phyloP scores from a whole-genome alignment of 1,140 invertebrate genomes.

The Sarcophaga bullata region DNA sequence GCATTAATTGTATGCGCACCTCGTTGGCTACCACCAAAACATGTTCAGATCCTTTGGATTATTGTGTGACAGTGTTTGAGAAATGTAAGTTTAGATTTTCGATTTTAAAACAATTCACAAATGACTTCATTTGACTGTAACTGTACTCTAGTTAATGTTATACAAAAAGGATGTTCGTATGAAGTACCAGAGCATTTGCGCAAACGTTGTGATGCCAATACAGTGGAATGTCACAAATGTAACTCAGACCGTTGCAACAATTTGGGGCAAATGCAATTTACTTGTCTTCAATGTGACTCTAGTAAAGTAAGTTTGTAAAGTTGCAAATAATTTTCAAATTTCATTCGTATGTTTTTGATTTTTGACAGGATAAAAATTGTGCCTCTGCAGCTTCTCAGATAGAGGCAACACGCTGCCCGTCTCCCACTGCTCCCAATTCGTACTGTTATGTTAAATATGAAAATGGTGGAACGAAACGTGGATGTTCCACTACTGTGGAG shows the following conservation, averaged over 20 bases:
- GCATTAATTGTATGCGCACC: conserved; percentile 56
- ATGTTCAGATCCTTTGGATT: conserved; percentile 56
- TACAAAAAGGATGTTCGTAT: conserved; percentile 58
- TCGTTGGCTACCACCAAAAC: conserved; percentile 41
- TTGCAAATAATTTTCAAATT: background rate
- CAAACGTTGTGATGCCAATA: conserved; percentile 47
- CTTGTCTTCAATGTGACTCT: conserved; percentile 59
- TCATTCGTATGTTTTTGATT: background rate
- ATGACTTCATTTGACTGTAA: background rate
- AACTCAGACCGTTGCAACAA: conserved; percentile 60
- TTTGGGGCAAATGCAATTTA: conserved; percentile 51
- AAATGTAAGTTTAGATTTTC: conserved; percentile 43
- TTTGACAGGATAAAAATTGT: conserved; percentile 49
- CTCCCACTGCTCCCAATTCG: conserved; percentile 56
- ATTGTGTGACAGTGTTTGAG: conserved; percentile 50
- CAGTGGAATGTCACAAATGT: conserved; percentile 55
- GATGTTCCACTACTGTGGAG: conserved; percentile 54
- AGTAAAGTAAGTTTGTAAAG: conserved; percentile 43
- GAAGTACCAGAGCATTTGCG: conserved; percentile 55
- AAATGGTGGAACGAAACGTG: conserved; percentile 47
- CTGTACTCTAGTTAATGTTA: conserved; percentile 50
- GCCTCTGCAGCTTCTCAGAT: conserved; percentile 47
- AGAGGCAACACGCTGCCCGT: conserved; percentile 48
- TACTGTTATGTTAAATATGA: conserved; percentile 58
- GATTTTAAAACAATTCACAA: background rate